These are phyloP conservation scores for Micromussa lordhowensis DNA, from an alignment of 92 coral and sea anemone species.

Conservation along the genomic window DNA sequence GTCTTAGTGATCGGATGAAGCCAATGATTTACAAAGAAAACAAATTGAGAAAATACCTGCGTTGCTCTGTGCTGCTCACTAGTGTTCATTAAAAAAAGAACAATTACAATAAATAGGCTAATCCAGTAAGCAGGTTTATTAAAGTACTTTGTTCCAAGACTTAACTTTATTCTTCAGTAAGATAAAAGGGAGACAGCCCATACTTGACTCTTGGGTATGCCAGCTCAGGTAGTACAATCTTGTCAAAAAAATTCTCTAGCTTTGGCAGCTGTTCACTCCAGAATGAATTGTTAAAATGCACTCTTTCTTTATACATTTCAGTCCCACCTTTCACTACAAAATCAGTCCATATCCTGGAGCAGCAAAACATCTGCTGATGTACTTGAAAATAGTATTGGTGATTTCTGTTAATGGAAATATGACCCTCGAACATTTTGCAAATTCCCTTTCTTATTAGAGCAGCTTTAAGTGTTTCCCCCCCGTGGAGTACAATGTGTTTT, in stretches of 20 bases:
- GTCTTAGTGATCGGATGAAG: background rate
- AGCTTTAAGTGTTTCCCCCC: conserved; percentile 50
- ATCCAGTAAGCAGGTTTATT: background rate
- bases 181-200: conserved; percentile 46
- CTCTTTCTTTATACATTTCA: conserved; percentile 43
- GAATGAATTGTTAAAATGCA: conserved; percentile 39
- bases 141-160: conserved; percentile 7
- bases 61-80: conserved; percentile 7
- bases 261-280: conserved; percentile 52
- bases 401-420: conserved; percentile 39
- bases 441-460: conserved; percentile 54
- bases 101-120: conserved; percentile 17
- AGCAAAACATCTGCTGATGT: conserved; percentile 53
- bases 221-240: conserved; percentile 37
- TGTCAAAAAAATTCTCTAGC: conserved; percentile 48
- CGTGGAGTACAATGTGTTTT: conserved; percentile 51
- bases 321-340: conserved; percentile 47
- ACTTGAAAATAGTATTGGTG: conserved; percentile 46
- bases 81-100: conserved; percentile 3
- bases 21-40: conserved; percentile 16
- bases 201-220: conserved; percentile 55
- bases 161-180: conserved; percentile 39
- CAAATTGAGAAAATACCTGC: conserved; percentile 6
- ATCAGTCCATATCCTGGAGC: conserved; percentile 46
- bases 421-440: conserved; percentile 41